phyloP scores from a whole-genome alignment of 1,140 invertebrate species.

The Heliconius nattereri region DNA sequence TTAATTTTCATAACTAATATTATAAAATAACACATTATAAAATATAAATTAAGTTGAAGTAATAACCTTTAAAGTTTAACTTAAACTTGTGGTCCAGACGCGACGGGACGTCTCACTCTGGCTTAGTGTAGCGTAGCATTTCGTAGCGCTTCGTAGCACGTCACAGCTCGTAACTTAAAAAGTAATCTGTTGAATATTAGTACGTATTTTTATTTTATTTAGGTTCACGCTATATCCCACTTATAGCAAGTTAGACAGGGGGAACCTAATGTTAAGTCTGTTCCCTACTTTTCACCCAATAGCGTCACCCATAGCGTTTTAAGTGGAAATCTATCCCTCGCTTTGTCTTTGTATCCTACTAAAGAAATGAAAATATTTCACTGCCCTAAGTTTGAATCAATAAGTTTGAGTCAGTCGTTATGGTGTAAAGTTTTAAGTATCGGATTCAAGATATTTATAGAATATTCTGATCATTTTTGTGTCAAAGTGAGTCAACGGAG shows the following conservation, averaged over 20 bases:
- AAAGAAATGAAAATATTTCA: too few relatives aligned
- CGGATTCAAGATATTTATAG: too few relatives aligned
- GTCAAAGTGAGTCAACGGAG: too few relatives aligned
- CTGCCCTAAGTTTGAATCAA: too few relatives aligned
- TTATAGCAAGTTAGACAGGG: background rate
- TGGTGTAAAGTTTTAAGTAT: too few relatives aligned
- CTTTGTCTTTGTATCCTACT: background rate
- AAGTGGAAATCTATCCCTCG: background rate
- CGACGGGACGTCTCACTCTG: background rate
- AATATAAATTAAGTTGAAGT: background rate
- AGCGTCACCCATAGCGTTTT: too few relatives aligned
- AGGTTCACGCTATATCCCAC: background rate
- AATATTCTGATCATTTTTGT: too few relatives aligned
- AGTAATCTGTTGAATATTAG: background rate
- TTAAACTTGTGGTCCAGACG: background rate
- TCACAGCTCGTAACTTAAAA: background rate
- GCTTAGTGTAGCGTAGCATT: slow-evolving; percentile 11
- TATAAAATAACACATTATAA: background rate
- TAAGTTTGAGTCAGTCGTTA: too few relatives aligned
- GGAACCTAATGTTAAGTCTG: background rate
- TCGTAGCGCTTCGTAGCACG: slow-evolving; percentile 10
- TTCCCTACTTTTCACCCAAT: too few relatives aligned
- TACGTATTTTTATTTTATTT: background rate
- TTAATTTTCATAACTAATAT: too few relatives aligned
- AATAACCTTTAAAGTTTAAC: background rate